Base-by-base conservation (phyloP, 2,113 vertebrate species). In the Antidorcas marsupialis region DNA sequence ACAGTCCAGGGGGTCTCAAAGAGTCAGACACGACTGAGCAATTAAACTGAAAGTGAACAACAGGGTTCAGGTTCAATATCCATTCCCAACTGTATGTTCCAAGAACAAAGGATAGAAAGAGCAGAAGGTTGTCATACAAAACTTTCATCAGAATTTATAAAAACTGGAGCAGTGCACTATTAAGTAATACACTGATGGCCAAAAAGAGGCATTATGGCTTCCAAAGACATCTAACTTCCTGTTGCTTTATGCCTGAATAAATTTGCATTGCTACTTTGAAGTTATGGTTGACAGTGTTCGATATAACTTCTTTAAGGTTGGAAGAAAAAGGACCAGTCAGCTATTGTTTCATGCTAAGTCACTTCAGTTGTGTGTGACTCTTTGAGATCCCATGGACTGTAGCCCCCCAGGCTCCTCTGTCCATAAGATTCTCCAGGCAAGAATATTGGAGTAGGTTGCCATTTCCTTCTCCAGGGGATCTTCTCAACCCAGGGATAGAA, bases 41-140 rank as follows among this genome's bases (percentile, higher is more conserved):
- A 39, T 43, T 76, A 43, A 76, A 43, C 39, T 43, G 71, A 76
- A 76, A 76, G 71, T 76, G 12, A 76, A 27, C 15, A 43, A 96
- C 91, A 95, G 96, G 76, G 92, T 94, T 97, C 89, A 96, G 52
- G 97, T 97, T 93, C 85, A 97, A 97, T 79, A 92, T 97, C 86
- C 93, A 94, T 95, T 97, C 91, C 45, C 6, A 9, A 47, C 97
- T 97, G 95, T 97, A 78, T 97, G 98, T 79, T 95, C 89, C 81
- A 57, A 30, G 82, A 55, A n/a, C 28, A 16, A 33, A 86, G 55
- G 84, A 85, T 90, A 98, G 81, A 62, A 83, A 94, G 94, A 97
- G 13, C 13, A 92, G 60, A 57, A 76, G 25, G 30, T 39, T 30
- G 16, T 33, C 71, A 27, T 25, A 21, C 3, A 60, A 76, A 74